These are phyloP conservation scores for Platysteira castanea DNA, from an alignment of 2,113 vertebrate species.

Conservation along the genomic window DNA sequence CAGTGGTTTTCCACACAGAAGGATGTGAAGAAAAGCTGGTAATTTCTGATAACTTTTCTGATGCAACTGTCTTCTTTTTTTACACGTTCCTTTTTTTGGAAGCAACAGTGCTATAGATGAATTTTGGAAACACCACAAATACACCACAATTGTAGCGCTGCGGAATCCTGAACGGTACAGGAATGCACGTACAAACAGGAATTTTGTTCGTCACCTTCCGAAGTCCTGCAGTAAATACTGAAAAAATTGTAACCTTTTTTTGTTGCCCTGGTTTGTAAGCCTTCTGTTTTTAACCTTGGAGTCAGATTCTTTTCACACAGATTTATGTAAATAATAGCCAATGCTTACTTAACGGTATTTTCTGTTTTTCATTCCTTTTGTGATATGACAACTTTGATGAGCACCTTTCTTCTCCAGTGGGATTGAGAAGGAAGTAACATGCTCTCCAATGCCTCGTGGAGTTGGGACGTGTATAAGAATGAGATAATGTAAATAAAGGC, in stretches of 20 bases:
- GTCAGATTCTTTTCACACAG: too few species aligned
- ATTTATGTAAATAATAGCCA: too few species aligned
- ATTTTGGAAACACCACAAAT: background rate
- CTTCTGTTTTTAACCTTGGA: too few species aligned
- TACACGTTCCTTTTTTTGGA: background rate
- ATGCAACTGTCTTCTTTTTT: background rate
- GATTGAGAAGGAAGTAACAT: too few species aligned
- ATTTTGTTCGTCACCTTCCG: background rate
- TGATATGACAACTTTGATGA: too few species aligned
- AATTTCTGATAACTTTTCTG: background rate
- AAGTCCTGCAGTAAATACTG: background rate
- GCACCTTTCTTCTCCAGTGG: too few species aligned
- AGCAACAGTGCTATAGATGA: background rate
- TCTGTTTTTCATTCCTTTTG: too few species aligned
- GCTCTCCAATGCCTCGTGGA: too few species aligned
- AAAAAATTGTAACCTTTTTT: background rate
- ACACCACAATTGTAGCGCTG: rapidly evolving
- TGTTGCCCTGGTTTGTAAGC: too few species aligned
- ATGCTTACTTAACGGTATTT: too few species aligned
- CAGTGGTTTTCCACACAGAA: background rate
- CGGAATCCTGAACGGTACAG: background rate
- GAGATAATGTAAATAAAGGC: too few species aligned
- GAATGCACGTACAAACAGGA: background rate
- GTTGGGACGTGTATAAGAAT: too few species aligned
- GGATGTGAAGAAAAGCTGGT: background rate